Percentiles rank a stretch among this genome's conserved stretches.
These are phyloP conservation scores for Arnoldichthys spilopterus DNA, from an alignment of 2,797 vertebrate genomes.

Conservation along the genomic window DNA sequence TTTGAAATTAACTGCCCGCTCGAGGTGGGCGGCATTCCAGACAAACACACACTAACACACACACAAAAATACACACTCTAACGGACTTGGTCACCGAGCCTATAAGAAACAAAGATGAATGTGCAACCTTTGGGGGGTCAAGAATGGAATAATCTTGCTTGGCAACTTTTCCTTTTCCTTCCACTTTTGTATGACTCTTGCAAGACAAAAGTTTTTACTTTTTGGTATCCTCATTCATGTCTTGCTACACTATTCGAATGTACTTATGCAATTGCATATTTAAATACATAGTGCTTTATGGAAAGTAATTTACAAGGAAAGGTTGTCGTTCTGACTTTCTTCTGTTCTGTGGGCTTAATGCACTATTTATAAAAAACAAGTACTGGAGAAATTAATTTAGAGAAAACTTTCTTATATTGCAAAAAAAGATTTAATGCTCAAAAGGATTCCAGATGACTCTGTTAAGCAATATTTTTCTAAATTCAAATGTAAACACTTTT, in stretches of 20 bases:
- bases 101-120: constrained; percentile 44
- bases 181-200: not conserved
- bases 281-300: too few relatives aligned
- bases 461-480: too few relatives aligned
- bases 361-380: too few relatives aligned
- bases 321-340: too few relatives aligned
- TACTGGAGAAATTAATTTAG: too few relatives aligned
- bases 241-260: not conserved
- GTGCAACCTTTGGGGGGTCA: constrained; percentile 29
- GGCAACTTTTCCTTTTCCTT: not conserved
- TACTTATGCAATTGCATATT: not conserved
- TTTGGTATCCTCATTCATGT: not conserved
- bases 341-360: too few relatives aligned
- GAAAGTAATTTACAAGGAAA: too few relatives aligned
- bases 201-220: not conserved
- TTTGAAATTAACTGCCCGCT: constrained; percentile 63
- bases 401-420: too few relatives aligned
- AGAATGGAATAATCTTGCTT: constrained; percentile 28
- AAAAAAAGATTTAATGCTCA: too few relatives aligned
- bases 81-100: constrained; percentile 8
- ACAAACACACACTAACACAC: constrained; percentile 42
- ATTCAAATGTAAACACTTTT: too few relatives aligned
- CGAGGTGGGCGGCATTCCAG: constrained; percentile 60
- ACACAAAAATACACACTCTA: constrained; percentile 29
- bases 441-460: too few relatives aligned